These are phyloP conservation scores for Elaphurus davidianus DNA, from an alignment of 2,113 vertebrate species.

Conservation along the genomic window DNA sequence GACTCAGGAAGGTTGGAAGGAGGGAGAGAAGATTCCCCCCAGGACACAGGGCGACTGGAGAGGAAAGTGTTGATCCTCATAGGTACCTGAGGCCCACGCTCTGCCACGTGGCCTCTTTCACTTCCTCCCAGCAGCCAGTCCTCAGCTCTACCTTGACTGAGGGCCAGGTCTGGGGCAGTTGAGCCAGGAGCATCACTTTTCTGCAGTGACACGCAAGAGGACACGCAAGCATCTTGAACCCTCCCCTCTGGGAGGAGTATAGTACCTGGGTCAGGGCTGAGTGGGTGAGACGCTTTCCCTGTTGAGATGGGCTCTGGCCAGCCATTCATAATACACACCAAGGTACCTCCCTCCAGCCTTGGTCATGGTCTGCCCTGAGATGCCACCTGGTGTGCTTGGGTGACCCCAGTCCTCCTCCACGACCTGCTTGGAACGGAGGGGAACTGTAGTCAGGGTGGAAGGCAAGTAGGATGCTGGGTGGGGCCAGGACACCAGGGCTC, in stretches of 20 bases:
- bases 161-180: background rate
- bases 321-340: accelerated
- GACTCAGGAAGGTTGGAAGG: too few relatives aligned
- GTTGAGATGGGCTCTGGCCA: background rate
- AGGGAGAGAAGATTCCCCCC: background rate
- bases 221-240: background rate
- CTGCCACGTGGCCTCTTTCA: background rate
- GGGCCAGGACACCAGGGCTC: background rate
- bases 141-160: background rate
- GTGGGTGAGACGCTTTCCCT: background rate
- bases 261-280: too few relatives aligned
- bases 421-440: background rate
- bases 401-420: background rate
- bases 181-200: background rate
- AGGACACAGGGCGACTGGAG: background rate
- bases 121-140: background rate
- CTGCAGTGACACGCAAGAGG: background rate
- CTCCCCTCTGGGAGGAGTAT: background rate
- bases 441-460: too few relatives aligned
- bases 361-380: too few relatives aligned
- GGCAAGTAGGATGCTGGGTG: background rate
- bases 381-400: accelerated
- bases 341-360: background rate
- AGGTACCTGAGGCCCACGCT: too few relatives aligned
- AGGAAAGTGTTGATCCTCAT: background rate